phyloP scores from a whole-genome alignment of 2,888 invertebrate species.

The Clostera curtula region DNA sequence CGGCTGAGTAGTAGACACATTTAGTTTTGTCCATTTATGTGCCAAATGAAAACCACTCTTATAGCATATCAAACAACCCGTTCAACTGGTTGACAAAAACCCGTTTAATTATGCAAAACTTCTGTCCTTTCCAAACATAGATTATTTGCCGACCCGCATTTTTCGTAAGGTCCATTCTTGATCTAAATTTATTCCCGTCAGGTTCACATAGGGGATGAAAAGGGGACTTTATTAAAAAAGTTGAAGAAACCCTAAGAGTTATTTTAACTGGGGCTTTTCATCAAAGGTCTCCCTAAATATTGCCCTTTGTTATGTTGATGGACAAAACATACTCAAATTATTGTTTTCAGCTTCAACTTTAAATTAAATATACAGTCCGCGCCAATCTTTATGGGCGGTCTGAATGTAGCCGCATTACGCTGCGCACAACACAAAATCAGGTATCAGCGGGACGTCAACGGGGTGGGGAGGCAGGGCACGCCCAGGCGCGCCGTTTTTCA shows the following conservation, averaged over 20 bases:
- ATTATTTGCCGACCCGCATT: constrained; percentile 41
- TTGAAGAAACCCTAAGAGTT: constrained; percentile 29
- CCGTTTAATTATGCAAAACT: constrained; percentile 31
- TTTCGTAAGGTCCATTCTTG: constrained; percentile 42
- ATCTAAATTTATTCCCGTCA: constrained; percentile 49
- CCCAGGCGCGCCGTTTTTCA: too few species aligned
- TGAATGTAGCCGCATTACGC: too few species aligned
- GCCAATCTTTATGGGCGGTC: too few species aligned
- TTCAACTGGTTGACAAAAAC: constrained; percentile 15
- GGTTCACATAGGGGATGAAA: constrained; percentile 19
- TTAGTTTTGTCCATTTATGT: too few species aligned
- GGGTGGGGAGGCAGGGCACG: too few species aligned
- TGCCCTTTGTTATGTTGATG: background rate
- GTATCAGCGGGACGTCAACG: too few species aligned
- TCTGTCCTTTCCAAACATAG: constrained; percentile 31
- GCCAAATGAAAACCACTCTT: too few species aligned
- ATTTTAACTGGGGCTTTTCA: constrained; percentile 19
- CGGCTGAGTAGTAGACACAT: too few species aligned
- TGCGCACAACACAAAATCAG: too few species aligned
- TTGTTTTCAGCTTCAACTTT: too few species aligned
- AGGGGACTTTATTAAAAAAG: constrained; percentile 65
- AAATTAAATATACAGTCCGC: too few species aligned
- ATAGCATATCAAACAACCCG: constrained; percentile 9
- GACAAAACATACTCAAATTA: too few species aligned
- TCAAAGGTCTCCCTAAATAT: constrained; percentile 4